Evolutionary conservation across 2,797 vertebrate genomes (phyloP), one percentile per base, ranked within the genome.

Genomic region (Enteromius afrohamiltoni): DNA sequence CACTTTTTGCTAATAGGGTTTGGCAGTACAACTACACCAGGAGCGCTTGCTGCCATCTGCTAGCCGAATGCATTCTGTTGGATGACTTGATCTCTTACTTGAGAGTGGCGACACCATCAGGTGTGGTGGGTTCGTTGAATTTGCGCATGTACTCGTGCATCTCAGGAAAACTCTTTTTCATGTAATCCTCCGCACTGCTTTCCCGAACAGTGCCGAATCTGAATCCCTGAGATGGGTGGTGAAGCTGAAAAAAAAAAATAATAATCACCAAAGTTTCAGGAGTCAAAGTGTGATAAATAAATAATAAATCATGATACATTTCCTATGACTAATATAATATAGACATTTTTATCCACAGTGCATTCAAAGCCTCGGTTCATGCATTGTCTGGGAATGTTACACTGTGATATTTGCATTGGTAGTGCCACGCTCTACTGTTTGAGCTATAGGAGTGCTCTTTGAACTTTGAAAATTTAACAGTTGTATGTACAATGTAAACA

Each of bases 181-280:
- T 97, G 93, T 98, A 99, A 89, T 97, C 97, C 91, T 99, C 97
- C 0, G 98, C 97, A 0, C 97, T 99, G 96, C 98, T 99, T 92
- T 98, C 98, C 93, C 97, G 94, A 83, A 99, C 97, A 0, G 98
- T 99, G 88, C 97, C 97, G 0, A 98, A 97, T 40, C 95, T 95
- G 91, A 99, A 98, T 37, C 96, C 97, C 84, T 95, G 92, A 29
- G 97, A 96, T 1, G 97, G 96, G 88, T 97, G 97, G 87, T 98
- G 98, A 85, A 99, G 95, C 98, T 99, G 93, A 58, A 85, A 85
- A 73, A 31, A 64, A 40, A 68, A 47, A 58, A 53, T 23, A n/a
- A n/a, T n/a, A n/a, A n/a, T n/a, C 21, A 69, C 29, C 17, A 9
- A 76, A 11, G 42, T 69, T 19, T 73, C n/a, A 51, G 53, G 51